Conservation (phyloP, 1,140 invertebrate genomes). For the Palaemon carinicauda region DNA sequence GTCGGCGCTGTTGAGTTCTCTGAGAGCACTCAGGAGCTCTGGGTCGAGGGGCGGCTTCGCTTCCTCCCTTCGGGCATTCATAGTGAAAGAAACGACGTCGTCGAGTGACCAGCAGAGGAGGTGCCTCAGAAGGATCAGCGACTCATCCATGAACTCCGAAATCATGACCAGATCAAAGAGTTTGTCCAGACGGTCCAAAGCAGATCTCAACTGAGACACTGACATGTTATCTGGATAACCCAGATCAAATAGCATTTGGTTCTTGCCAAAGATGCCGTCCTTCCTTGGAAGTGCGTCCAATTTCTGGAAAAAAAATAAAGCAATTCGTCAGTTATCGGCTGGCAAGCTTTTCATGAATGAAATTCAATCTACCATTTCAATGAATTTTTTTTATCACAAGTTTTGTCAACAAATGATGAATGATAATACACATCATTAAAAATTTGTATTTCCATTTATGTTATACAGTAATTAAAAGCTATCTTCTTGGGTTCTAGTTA, state of each 20-base stretch:
- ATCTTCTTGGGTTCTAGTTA: too few species aligned
- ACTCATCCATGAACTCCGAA: constrained; percentile 69
- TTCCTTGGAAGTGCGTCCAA: neutral
- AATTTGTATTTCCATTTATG: too few species aligned
- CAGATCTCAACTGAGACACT: constrained; percentile 12
- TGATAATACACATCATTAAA: too few species aligned
- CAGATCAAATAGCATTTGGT: constrained; percentile 66
- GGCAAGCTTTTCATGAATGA: too few species aligned
- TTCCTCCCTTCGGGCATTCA: constrained; percentile 62
- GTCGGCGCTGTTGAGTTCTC: constrained; percentile 53
- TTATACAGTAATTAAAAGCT: too few species aligned
- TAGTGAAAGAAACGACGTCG: constrained; percentile 65
- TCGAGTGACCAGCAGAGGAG: constrained; percentile 67
- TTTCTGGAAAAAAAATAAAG: too few species aligned
- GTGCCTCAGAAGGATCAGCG: constrained; percentile 66
- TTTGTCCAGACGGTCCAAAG: constrained; percentile 37
- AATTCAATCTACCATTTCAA: too few species aligned
- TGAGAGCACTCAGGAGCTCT: neutral
- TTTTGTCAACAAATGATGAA: too few species aligned
- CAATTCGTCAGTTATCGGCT: too few species aligned
- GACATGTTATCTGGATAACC: constrained; percentile 62
- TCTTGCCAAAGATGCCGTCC: constrained; percentile 60
- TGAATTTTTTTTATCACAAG: too few species aligned
- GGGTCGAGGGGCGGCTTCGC: constrained; percentile 47
- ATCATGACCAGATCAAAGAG: constrained; percentile 69